These are phyloP conservation scores for Lepus europaeus DNA, from an alignment of 2,113 vertebrate genomes.

Conservation along the genomic window DNA sequence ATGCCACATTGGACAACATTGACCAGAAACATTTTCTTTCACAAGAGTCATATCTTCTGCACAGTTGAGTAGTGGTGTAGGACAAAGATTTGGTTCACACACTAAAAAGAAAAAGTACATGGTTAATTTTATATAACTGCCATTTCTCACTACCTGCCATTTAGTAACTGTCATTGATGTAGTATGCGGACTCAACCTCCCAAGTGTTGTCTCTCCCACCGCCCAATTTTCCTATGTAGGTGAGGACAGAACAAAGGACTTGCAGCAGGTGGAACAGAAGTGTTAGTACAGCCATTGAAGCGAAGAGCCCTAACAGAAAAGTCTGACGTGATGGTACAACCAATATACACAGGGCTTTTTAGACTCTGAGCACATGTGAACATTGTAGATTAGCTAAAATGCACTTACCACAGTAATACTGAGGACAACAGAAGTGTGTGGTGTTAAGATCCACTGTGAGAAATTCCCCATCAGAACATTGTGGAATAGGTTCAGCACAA, in stretches of 20 bases:
- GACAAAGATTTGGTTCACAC: slow-evolving; percentile 94
- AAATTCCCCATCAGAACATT: slow-evolving; percentile 93
- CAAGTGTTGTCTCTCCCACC: not conserved
- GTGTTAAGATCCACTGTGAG: slow-evolving; percentile 94
- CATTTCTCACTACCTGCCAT: not conserved
- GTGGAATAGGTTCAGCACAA: slow-evolving; percentile 93
- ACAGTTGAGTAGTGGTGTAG: slow-evolving; percentile 89
- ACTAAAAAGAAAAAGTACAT: slow-evolving; percentile 87
- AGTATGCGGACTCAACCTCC: accelerated
- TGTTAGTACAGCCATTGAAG: not conserved
- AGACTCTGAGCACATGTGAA: not conserved
- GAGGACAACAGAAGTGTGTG: slow-evolving; percentile 94
- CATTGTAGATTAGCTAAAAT: slow-evolving; percentile 18
- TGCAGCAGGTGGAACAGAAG: not conserved
- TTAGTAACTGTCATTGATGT: not conserved
- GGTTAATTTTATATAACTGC: not conserved
- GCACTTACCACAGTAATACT: slow-evolving; percentile 94
- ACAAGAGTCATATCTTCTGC: slow-evolving; percentile 91
- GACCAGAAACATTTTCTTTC: slow-evolving; percentile 88
- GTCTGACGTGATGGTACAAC: not conserved
- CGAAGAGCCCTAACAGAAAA: not conserved
- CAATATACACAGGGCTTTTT: not conserved
- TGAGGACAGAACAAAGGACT: not conserved
- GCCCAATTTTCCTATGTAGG: not conserved
- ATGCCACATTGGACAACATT: slow-evolving; percentile 94